Percentiles rank a stretch among this genome's conserved stretches.
Evolutionary conservation across 2,888 invertebrate species (phyloP).

Genomic region (Leptinotarsa juncta): DNA sequence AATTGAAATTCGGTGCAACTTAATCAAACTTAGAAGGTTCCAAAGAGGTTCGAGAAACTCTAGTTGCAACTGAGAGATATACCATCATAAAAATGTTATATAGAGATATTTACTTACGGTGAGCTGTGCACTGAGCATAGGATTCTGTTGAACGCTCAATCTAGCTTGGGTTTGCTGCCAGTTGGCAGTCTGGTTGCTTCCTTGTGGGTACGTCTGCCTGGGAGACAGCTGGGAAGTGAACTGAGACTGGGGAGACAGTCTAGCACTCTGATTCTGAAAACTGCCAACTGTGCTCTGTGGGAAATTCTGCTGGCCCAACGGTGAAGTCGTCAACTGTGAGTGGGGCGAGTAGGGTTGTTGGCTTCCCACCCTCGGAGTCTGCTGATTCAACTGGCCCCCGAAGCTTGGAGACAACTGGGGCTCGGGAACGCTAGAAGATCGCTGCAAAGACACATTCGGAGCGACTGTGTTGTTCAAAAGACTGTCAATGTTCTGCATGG

Average conservation of each 20-base stretch:
- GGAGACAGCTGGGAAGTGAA: conserved; percentile 71
- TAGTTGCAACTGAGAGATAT: too few species aligned
- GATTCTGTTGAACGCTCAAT: conserved; percentile 83
- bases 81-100: neutral
- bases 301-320: conserved; percentile 61
- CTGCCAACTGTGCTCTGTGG: conserved; percentile 59
- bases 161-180: conserved; percentile 68
- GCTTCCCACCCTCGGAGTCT: conserved; percentile 53
- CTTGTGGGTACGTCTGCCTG: conserved; percentile 63
- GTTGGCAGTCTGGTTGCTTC: conserved; percentile 49
- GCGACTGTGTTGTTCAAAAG: conserved; percentile 86
- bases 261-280: conserved; percentile 64
- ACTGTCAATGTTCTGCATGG: conserved; percentile 81
- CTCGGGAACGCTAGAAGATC: conserved; percentile 70
- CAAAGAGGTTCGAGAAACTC: too few species aligned
- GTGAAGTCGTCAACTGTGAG: conserved; percentile 65
- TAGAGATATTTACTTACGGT: conserved; percentile 72
- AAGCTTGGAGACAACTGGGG: conserved; percentile 73
- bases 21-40: too few species aligned
- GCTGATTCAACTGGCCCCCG: conserved; percentile 55
- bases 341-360: conserved; percentile 66
- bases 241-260: conserved; percentile 71
- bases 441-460: conserved; percentile 89
- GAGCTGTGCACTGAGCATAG: conserved; percentile 89
- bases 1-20: too few species aligned